phyloP scores from a whole-genome alignment of 2,113 vertebrate genomes.

The Callipepla squamata region DNA sequence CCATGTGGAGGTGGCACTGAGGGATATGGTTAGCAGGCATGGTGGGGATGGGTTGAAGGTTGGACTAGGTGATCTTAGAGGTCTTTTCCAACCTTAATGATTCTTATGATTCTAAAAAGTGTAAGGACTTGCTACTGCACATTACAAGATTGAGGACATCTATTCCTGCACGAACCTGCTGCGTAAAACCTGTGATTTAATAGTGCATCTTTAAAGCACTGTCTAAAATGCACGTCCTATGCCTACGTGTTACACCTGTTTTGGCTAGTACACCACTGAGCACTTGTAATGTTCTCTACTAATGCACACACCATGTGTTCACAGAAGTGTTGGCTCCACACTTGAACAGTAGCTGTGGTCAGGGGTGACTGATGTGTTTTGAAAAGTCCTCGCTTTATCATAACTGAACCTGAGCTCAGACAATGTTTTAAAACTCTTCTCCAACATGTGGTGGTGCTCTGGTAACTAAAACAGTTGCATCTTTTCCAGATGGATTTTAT shows the following conservation, averaged over 20 bases:
- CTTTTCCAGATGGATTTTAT: neutral
- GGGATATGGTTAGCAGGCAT: no score
- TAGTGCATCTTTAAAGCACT: neutral
- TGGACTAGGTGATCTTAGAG: no score
- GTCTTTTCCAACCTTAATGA: no score
- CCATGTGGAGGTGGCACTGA: no score
- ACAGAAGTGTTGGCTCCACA: neutral
- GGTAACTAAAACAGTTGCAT: neutral
- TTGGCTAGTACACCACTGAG: neutral
- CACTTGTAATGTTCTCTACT: neutral
- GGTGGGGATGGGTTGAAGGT: no score
- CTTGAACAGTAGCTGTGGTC: neutral
- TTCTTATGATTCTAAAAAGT: no score
- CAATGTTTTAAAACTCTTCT: neutral
- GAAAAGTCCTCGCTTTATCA: neutral
- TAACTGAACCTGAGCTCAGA: neutral
- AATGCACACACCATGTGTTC: accelerated
- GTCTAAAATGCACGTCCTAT: neutral
- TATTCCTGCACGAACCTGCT: accelerated
- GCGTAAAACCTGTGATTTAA: neutral
- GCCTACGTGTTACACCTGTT: neutral
- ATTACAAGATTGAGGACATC: neutral
- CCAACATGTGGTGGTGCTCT: neutral
- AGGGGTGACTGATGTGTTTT: neutral
- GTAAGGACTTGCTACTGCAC: accelerated